A percentile compares a stretch with the other conserved stretches of the same genome.
phyloP scores from a whole-genome alignment of 92 coral and sea anemone genomes.

The Virgularia gustaviana region DNA sequence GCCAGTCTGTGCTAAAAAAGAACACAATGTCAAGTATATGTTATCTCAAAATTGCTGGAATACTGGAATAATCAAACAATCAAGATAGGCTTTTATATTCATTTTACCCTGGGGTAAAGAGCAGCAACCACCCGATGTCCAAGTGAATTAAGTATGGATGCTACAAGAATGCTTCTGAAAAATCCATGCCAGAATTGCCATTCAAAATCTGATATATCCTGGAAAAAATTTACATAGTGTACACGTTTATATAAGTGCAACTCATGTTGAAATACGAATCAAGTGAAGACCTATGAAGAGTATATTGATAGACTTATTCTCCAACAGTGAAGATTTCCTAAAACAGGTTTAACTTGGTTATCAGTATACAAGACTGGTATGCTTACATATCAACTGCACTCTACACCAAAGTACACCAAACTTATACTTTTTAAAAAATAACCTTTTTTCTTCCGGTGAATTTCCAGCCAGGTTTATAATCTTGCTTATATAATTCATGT shows the following conservation, averaged over 20 bases:
- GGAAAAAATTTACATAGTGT: neutral
- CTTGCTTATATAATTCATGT: slow-evolving; percentile 55
- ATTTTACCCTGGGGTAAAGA: slow-evolving; percentile 68
- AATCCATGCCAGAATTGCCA: slow-evolving; percentile 85
- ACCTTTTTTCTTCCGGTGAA: slow-evolving; percentile 74
- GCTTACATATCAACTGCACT: too few species aligned
- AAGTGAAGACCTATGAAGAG: neutral
- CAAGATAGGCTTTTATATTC: too few species aligned
- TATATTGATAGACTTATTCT: too few species aligned
- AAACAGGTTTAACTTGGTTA: too few species aligned
- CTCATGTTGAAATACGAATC: neutral
- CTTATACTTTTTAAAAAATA: too few species aligned
- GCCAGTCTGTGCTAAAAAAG: slow-evolving; percentile 18
- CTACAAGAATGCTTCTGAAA: slow-evolving; percentile 43
- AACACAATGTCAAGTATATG: neutral
- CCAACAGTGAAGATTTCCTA: too few species aligned
- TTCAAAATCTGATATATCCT: slow-evolving; percentile 85
- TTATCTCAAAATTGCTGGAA: neutral
- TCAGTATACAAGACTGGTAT: too few species aligned
- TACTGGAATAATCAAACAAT: neutral
- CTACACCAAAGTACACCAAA: too few species aligned
- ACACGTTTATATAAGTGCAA: neutral
- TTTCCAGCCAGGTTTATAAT: slow-evolving; percentile 63
- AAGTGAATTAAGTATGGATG: slow-evolving; percentile 56
- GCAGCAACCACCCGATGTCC: slow-evolving; percentile 59